A percentile compares a stretch with the other conserved stretches of the same genome.
phyloP scores from a whole-genome alignment of 2,888 invertebrate genomes.

The Dioctria linearis region DNA sequence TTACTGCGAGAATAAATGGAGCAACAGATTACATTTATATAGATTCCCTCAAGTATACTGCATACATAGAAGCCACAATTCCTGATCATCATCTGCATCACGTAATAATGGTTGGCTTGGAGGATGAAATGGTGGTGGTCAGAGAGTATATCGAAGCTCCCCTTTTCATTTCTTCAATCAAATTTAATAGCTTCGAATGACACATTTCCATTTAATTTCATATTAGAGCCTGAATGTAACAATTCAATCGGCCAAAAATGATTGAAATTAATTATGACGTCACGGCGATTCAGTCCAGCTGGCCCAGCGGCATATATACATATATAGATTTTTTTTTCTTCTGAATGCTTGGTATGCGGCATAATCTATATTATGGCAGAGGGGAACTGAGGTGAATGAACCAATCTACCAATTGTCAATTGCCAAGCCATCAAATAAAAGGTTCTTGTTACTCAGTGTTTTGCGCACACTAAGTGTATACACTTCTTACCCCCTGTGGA shows the following conservation, averaged over 20 bases:
- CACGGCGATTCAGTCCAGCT: not conserved
- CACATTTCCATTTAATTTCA: constrained; percentile 48
- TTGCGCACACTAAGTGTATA: not conserved
- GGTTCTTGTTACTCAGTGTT: constrained; percentile 10
- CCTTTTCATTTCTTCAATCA: constrained; percentile 33
- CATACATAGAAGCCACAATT: not conserved
- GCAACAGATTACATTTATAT: not conserved
- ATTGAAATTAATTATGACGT: constrained; percentile 51
- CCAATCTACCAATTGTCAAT: constrained; percentile 48
- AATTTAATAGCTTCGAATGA: constrained; percentile 41
- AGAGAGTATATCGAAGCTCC: not conserved
- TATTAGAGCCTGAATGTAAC: constrained; percentile 15
- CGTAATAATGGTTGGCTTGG: not conserved
- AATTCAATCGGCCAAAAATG: constrained; percentile 40
- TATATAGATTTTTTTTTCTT: not conserved
- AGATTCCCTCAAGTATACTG: not conserved
- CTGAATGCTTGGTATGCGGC: not conserved
- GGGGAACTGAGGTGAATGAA: constrained; percentile 18
- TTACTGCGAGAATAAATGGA: not conserved
- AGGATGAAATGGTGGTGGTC: not conserved
- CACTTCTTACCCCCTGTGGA: not conserved
- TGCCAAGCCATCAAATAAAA: constrained; percentile 30
- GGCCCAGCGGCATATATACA: no score
- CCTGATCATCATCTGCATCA: not conserved
- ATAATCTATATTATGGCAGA: not conserved